Base-by-base conservation (phyloP, 2,797 vertebrate genomes). In the Etheostoma nigrum region DNA sequence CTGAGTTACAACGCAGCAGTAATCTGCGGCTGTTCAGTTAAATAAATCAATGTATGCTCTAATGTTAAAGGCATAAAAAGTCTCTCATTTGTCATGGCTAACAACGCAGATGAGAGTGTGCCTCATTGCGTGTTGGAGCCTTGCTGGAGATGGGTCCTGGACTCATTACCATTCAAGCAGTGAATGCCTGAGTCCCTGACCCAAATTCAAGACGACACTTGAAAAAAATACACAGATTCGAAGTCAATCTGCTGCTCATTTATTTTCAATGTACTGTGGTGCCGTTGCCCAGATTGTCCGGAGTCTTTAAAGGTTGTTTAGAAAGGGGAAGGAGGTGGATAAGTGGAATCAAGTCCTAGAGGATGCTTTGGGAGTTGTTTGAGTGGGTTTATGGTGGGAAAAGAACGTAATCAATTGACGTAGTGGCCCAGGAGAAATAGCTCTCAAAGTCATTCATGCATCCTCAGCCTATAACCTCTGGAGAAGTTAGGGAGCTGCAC, bases 151-250 rank as follows among this genome's bases (percentile, higher is more conserved):
- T 23, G 33, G 72, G 74, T 88, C 84, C 88, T 64, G 69, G 66
- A 70, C 86, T 89, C 78, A 88, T 92, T 92, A 78, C 80, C 81
- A 88, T 92, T 88, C 87, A 73, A 42, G 74, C 79, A 53, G 71
- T 60, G 79, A 84, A 82, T 49, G 73, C 77, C 84, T 33, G 69
- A 85, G 82, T 79, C 83, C 67, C 81, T 91, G 90, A 91, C 88
- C 88, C 89, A 89, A 87, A 92, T 93, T 88, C 75, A 83, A 87
- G 70, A 89, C 68, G 86, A 88, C 90, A 89, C 55, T 79, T 88
- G 83, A 77, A 79, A 88, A 40, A 44, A 86, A 90, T 76, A 82
- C 64, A 78, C 69, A 80, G 42, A 90, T 82, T 89, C 79, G 61
- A 75, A 86, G 74, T 86, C 86, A 80, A 76, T 84, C 81, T 86